Conservation (phyloP, 2,113 vertebrate species). For the Amblyopsis rosae region DNA sequence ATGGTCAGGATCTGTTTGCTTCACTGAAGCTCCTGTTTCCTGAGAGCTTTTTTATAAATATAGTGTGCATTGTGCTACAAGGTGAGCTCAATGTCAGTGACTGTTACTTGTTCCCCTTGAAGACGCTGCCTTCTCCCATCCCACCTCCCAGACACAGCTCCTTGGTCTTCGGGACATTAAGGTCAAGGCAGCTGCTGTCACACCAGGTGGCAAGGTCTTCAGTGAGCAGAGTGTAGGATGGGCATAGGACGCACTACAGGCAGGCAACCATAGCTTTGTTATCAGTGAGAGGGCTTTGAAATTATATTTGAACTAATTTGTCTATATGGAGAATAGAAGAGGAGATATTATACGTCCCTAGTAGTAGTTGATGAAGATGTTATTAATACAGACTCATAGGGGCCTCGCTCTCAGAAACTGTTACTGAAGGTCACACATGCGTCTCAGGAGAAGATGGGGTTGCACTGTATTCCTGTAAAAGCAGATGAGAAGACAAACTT, state of each 20-base stretch:
- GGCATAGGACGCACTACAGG: no score
- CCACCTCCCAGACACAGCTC: constrained; percentile 11
- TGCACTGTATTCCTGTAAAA: not conserved
- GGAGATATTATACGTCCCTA: constrained; percentile 6
- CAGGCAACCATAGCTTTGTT: no score
- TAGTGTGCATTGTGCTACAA: not conserved
- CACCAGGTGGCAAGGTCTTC: not conserved
- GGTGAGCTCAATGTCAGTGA: not conserved
- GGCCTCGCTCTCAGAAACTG: not conserved
- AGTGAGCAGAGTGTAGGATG: not conserved
- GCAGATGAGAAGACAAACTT: not conserved
- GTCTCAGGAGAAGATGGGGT: not conserved
- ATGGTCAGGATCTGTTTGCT: no score
- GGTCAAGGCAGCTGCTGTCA: not conserved
- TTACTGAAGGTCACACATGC: not conserved
- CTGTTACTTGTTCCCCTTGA: not conserved
- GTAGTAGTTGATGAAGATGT: constrained; percentile 10
- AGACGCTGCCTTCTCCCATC: not conserved
- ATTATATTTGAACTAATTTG: constrained; percentile 13
- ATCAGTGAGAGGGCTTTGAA: not conserved
- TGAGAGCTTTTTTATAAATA: not conserved
- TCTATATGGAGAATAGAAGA: constrained; percentile 5
- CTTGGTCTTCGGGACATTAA: not conserved
- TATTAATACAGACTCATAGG: constrained; percentile 6
- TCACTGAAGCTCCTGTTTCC: no score